phyloP scores from a whole-genome alignment of 2,888 invertebrate species.

The Drosophila parthenogenetica region DNA sequence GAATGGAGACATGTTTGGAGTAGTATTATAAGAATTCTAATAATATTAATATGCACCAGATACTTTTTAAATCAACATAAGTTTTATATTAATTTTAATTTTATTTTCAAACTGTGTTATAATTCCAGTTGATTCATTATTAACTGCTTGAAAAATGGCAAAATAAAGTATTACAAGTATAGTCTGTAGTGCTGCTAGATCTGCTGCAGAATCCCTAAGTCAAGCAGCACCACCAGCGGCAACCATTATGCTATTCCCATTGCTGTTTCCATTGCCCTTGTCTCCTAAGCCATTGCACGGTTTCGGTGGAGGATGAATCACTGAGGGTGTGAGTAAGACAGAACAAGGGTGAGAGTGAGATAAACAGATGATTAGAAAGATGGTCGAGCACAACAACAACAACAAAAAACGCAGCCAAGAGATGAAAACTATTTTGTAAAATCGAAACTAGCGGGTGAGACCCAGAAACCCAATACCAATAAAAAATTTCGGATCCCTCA shows the following conservation, averaged over 20 bases:
- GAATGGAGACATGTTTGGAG: background rate
- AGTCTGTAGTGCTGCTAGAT: constrained; percentile 7
- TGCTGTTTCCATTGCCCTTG: constrained; percentile 16
- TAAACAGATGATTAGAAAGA: constrained; percentile 43
- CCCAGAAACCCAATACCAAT: constrained; percentile 49
- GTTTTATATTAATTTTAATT: no score
- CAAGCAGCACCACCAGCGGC: constrained; percentile 39
- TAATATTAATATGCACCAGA: no score
- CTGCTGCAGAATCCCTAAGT: constrained; percentile 21
- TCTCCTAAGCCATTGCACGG: constrained; percentile 32
- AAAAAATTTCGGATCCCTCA: constrained; percentile 21
- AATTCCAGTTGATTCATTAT: no score
- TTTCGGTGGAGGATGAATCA: constrained; percentile 26
- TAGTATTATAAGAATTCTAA: no score
- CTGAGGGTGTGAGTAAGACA: constrained; percentile 7
- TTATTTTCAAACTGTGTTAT: no score
- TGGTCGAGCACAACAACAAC: constrained; percentile 48
- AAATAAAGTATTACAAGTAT: background rate
- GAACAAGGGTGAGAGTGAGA: constrained; percentile 11
- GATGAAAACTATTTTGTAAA: constrained; percentile 55
- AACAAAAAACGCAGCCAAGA: constrained; percentile 30
- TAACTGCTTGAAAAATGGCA: no score
- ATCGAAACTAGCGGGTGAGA: constrained; percentile 47
- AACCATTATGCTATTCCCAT: constrained; percentile 45
- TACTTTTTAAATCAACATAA: no score